Evolutionary conservation across 2,888 invertebrate genomes (phyloP).

Genomic region (Tiphia femorata): DNA sequence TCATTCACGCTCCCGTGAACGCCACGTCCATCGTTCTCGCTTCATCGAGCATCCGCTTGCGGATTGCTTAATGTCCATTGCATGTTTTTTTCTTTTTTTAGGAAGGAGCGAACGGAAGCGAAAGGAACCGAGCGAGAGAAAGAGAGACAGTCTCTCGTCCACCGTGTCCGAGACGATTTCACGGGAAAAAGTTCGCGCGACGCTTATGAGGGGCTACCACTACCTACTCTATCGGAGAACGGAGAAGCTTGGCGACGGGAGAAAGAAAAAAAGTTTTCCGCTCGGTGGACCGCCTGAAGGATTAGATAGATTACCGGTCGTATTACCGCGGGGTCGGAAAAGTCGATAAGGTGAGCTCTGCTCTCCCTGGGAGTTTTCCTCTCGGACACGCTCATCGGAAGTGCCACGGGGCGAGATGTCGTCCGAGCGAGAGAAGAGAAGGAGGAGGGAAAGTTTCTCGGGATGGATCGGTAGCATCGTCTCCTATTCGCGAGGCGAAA

Average conservation of each 20-base stretch:
- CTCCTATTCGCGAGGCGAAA: too few species aligned
- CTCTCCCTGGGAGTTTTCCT: constrained; percentile 27
- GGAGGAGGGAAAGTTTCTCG: neutral
- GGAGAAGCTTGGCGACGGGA: constrained; percentile 8
- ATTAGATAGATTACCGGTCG: constrained; percentile 65
- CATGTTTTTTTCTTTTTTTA: constrained; percentile 41
- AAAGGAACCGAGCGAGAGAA: constrained; percentile 10
- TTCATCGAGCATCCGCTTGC: constrained; percentile 28
- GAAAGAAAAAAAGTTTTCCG: constrained; percentile 52
- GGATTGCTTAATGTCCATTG: constrained; percentile 43
- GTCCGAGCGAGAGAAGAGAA: neutral
- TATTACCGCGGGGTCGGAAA: constrained; percentile 35
- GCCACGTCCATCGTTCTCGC: constrained; percentile 41
- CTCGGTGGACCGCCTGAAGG: constrained; percentile 58
- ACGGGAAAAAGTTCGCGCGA: constrained; percentile 47
- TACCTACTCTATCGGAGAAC: constrained; percentile 38
- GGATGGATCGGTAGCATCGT: too few species aligned
- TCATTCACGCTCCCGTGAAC: constrained; percentile 62
- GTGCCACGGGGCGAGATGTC: neutral
- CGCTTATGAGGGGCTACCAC: constrained; percentile 50
- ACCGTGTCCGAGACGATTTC: constrained; percentile 34
- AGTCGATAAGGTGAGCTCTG: constrained; percentile 42
- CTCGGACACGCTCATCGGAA: constrained; percentile 9
- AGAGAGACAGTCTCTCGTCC: constrained; percentile 29
- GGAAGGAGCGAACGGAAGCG: constrained; percentile 13